phyloP scores from a whole-genome alignment of 1,140 invertebrate genomes.

The Penaeus indicus region DNA sequence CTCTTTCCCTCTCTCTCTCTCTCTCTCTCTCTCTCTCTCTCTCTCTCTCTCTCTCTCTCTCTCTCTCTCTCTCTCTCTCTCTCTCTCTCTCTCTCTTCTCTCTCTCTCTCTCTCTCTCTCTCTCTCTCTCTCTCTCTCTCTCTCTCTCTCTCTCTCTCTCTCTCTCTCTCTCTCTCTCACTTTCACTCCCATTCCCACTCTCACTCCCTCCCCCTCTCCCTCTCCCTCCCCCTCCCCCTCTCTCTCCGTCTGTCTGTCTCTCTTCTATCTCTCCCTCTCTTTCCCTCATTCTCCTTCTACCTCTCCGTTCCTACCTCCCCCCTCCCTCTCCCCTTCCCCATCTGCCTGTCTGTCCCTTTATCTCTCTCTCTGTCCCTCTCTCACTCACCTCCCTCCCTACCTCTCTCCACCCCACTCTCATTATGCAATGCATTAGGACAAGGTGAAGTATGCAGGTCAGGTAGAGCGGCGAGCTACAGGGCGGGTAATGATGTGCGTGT shows the following conservation, averaged over 20 bases:
- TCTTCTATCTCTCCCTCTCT: neutral
- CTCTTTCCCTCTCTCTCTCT: neutral
- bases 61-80: too few species aligned
- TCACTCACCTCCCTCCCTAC: neutral
- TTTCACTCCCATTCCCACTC: neutral
- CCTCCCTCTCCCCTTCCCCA: neutral
- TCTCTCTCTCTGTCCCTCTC: neutral
- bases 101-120: slow-evolving; percentile 31
- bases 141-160: slow-evolving; percentile 23
- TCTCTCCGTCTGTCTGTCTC: neutral
- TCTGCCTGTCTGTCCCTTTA: neutral
- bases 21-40: too few species aligned
- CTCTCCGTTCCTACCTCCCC: neutral
- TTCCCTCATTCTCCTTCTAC: neutral
- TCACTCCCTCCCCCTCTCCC: neutral
- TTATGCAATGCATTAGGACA: too few species aligned
- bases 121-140: slow-evolving; percentile 37
- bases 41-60: neutral
- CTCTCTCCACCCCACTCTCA: neutral
- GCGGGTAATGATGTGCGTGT: too few species aligned
- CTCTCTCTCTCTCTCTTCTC: neutral
- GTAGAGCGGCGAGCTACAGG: too few species aligned
- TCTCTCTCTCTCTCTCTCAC: neutral
- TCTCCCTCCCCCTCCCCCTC: neutral
- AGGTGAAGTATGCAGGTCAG: too few species aligned